These are phyloP conservation scores for Choreutis nemorana DNA, from an alignment of 2,888 invertebrate genomes.

Conservation along the genomic window DNA sequence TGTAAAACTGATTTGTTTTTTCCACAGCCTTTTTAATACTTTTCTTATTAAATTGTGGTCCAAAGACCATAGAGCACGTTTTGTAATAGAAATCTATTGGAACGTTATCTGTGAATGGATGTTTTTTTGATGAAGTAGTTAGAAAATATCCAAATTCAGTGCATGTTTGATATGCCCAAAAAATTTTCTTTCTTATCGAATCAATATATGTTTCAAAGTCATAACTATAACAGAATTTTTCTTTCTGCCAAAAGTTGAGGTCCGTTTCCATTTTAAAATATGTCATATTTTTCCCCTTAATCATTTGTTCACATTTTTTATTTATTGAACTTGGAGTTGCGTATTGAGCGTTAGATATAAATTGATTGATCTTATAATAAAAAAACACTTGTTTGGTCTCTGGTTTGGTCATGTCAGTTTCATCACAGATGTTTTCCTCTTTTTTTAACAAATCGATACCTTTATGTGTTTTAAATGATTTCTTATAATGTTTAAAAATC, in stretches of 20 bases:
- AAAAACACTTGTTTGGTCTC: constrained; percentile 45
- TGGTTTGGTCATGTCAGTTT: constrained; percentile 27
- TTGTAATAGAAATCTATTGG: constrained; percentile 42
- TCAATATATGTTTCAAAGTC: constrained; percentile 34
- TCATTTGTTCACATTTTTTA: constrained; percentile 23
- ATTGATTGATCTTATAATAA: constrained; percentile 23
- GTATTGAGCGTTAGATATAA: constrained; percentile 37
- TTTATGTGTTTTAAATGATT: constrained; percentile 23
- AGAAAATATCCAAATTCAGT: constrained; percentile 80
- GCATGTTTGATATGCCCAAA: constrained; percentile 79
- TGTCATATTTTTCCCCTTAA: constrained; percentile 12
- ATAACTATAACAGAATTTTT: constrained; percentile 26
- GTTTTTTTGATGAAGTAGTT: constrained; percentile 62
- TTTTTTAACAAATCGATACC: constrained; percentile 33
- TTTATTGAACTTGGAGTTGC: constrained; percentile 27
- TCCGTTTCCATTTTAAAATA: constrained; percentile 15
- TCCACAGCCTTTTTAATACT: constrained; percentile 36
- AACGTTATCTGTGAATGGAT: constrained; percentile 65
- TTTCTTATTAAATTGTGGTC: constrained; percentile 33
- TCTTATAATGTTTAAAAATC: constrained; percentile 30
- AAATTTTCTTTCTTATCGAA: constrained; percentile 19
- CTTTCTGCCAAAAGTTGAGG: constrained; percentile 19
- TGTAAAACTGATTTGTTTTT: constrained; percentile 55
- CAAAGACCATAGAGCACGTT: constrained; percentile 46
- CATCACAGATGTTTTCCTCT: constrained; percentile 39